These are phyloP conservation scores for Pseudachorutes palmiensis DNA, from an alignment of 1,140 invertebrate species.

Conservation along the genomic window DNA sequence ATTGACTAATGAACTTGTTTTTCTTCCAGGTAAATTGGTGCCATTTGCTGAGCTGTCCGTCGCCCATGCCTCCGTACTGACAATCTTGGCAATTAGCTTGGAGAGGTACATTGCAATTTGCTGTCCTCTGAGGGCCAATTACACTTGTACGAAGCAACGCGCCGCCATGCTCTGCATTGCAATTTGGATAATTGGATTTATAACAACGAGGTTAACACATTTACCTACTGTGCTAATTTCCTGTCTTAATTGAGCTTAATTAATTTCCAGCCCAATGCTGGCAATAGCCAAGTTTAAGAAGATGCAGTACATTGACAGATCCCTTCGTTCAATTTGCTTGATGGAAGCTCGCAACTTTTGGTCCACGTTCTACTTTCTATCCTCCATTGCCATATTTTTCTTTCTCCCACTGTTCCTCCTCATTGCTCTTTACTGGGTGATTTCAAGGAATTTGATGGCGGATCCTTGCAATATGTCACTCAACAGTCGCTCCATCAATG, in stretches of 20 bases:
- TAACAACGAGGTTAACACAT: slow-evolving; percentile 61
- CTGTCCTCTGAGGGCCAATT: slow-evolving; percentile 77
- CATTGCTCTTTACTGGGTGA: slow-evolving; percentile 70
- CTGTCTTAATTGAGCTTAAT: no score
- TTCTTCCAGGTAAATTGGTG: slow-evolving; percentile 67
- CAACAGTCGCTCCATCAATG: slow-evolving; percentile 24
- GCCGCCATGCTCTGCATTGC: slow-evolving; percentile 71
- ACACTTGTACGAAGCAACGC: slow-evolving; percentile 79
- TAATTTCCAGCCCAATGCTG: slow-evolving; percentile 69
- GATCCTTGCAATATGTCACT: slow-evolving; percentile 49
- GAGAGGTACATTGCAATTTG: slow-evolving; percentile 93
- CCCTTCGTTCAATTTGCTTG: slow-evolving; percentile 61
- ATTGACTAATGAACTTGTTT: slow-evolving; percentile 25
- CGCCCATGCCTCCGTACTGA: slow-evolving; percentile 83
- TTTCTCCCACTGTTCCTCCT: slow-evolving; percentile 69
- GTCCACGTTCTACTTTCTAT: slow-evolving; percentile 66
- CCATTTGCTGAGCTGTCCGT: slow-evolving; percentile 88
- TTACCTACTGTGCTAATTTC: slow-evolving; percentile 11
- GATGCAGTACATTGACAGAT: slow-evolving; percentile 57
- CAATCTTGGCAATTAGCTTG: slow-evolving; percentile 86
- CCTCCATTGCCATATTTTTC: slow-evolving; percentile 72
- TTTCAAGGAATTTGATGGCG: slow-evolving; percentile 70
- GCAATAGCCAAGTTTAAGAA: slow-evolving; percentile 58
- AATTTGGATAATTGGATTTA: slow-evolving; percentile 72
- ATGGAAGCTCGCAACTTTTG: slow-evolving; percentile 62